Evolutionary conservation across 2,888 invertebrate genomes (phyloP), one percentile per base, ranked within the genome.

Genomic region (Gnatocerus cornutus): DNA sequence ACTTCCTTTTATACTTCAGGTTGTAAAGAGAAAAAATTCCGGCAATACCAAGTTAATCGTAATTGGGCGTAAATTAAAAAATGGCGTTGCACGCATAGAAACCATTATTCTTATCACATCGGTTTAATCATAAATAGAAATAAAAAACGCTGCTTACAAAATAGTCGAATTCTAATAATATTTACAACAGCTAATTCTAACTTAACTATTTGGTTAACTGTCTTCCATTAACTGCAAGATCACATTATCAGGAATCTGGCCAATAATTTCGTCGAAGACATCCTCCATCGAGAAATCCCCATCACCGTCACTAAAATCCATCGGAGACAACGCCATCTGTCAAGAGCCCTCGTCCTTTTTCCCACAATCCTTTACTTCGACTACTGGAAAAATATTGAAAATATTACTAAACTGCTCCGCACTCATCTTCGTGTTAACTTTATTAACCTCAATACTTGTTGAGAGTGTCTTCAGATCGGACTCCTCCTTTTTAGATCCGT

Each of bases 391-490:
- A 46, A 90, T 85, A 56, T 89, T 85, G 8, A 89, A 82, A 4
- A 89, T 80, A 64, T 87, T 86, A 33, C 85, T 85, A 39, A 90
- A 81, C 63, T 88, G 87, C 8, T 85, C 83, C 50, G 89, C 84
- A 7, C 87, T 86, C 69, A 87, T 84, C 63, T 83, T 83, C 78
- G 89, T 84, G 68, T 84, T 81, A 9, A 85, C 85, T n/a, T 88
- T 88, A 30, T 86, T 86, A 55, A 89, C 84, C 0, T 88, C 85
- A 83, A 90, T 87, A 0, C 85, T 83, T 0, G 89, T 87, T 1
- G 84, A 87, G 0, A 90, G 84, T 0, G 81, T 78, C 46, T 86
- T 82, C 59, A 86, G 79, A 0, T 86, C 82, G 0, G 86, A 77
- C 0, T 84, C 76, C 0, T 77, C 77, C 0, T 88, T 85, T 63